These are phyloP conservation scores for Epinephelus awoara DNA, from an alignment of 2,797 vertebrate genomes.

Conservation along the genomic window DNA sequence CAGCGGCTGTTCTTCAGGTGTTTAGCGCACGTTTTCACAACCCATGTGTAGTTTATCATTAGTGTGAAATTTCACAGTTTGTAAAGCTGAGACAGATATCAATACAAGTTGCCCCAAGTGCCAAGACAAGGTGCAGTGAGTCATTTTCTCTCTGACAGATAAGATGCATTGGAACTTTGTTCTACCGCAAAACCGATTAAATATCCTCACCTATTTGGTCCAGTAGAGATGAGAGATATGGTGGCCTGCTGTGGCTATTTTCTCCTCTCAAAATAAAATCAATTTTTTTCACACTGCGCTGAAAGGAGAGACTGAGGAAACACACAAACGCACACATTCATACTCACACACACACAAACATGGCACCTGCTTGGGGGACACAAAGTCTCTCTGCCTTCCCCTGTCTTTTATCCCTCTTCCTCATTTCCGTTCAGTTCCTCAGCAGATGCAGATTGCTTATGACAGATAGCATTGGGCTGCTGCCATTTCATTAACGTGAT, in stretches of 20 bases:
- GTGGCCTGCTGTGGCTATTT: constrained; percentile 52
- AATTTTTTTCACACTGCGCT: constrained; percentile 51
- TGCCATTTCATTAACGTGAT: constrained; percentile 80
- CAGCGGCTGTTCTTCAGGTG: not conserved
- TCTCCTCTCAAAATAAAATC: constrained; percentile 59
- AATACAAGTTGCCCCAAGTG: not conserved
- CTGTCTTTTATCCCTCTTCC: constrained; percentile 45
- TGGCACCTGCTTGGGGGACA: constrained; percentile 33
- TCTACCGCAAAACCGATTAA: constrained; percentile 31
- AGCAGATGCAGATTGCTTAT: constrained; percentile 75
- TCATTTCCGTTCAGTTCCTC: constrained; percentile 53
- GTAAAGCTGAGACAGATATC: constrained; percentile 10
- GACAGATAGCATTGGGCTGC: constrained; percentile 64
- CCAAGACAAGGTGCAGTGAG: not conserved
- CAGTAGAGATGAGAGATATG: constrained; percentile 35
- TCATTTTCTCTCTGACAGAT: constrained; percentile 27
- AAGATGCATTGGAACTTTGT: constrained; percentile 37
- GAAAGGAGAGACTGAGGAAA: constrained; percentile 22
- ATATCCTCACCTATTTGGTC: constrained; percentile 48
- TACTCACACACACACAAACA: constrained; percentile 37
- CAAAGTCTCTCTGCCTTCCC: constrained; percentile 39
- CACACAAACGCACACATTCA: constrained; percentile 1
- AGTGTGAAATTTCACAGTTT: not conserved
- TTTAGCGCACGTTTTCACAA: not conserved
- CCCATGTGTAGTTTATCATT: not conserved